phyloP scores from a whole-genome alignment of 2,888 invertebrate species.

The Palloptera scutellata region DNA sequence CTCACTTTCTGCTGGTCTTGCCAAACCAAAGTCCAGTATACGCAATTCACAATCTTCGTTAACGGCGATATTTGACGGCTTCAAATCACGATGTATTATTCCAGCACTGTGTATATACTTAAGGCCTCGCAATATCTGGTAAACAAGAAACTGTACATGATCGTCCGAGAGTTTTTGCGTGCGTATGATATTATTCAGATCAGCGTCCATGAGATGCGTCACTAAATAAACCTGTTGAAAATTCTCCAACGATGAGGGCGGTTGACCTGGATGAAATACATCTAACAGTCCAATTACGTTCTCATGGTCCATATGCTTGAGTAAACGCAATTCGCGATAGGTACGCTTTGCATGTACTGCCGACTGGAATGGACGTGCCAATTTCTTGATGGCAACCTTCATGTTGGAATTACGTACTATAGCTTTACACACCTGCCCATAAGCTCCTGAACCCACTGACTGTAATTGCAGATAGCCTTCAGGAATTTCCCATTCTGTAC shows the following conservation, averaged over 20 bases:
- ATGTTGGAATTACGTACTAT: conserved; percentile 49
- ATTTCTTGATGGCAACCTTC: conserved; percentile 94
- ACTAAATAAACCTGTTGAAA: conserved; percentile 97
- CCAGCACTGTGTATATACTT: conserved; percentile 99
- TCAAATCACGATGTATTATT: conserved; percentile 96
- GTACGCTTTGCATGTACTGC: conserved; percentile 98
- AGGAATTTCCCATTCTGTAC: conserved; percentile 97
- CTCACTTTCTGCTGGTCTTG: conserved; percentile 95
- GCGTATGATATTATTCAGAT: conserved; percentile 96
- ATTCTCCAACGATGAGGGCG: conserved; percentile 73
- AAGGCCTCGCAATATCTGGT: conserved; percentile 97
- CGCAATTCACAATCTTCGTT: conserved; percentile 99
- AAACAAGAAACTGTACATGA: conserved; percentile 98
- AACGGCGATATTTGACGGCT: conserved; percentile 98
- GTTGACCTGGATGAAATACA: conserved; percentile 90
- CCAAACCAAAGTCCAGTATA: conserved; percentile 98
- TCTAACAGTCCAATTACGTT: conserved; percentile 94
- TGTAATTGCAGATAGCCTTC: conserved; percentile 89
- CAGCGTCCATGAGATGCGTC: conserved; percentile 98
- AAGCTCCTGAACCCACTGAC: conserved; percentile 96
- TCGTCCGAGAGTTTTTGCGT: conserved; percentile 97
- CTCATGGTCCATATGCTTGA: conserved; percentile 99
- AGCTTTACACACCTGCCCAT: conserved; percentile 83
- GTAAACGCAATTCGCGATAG: conserved; percentile 92
- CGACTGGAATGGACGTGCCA: conserved; percentile 87